Evolutionary conservation across 2,888 invertebrate species (phyloP), one percentile per base, ranked within the genome.

Genomic region (Polyommatus iphigenia): DNA sequence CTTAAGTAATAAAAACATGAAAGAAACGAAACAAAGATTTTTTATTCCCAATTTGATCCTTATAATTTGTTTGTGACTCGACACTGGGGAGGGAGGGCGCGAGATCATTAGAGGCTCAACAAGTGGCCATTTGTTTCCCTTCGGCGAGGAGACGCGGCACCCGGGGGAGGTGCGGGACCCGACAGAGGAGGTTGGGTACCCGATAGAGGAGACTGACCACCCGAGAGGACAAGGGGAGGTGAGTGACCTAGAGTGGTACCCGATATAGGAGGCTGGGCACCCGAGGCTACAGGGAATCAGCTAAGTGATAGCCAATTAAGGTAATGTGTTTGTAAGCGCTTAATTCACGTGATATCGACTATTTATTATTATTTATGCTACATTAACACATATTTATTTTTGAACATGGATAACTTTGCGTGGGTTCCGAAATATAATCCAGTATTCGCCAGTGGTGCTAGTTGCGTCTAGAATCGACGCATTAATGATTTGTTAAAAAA

Each of bases 51-150:
- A 59, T 59, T 67, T 67, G 8, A 59, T 59, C 24, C 62, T 67
- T 24, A 67, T 67, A 24, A 67, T 67, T 67, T 67, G 24, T 67
- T 20, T 24, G 20, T 24, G 29, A 13, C 24, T 59, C 59, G 20
- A 59, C 59, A 59, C 59, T 8, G 62, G 62, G 62, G 62, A 67
- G 62, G 24, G 62, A 4, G 59, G 59, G 59, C 3, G 20, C 8
- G 62, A 24, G 62, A 67, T 67, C 62, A 24, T 67, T 67, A 67
- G 62, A 67, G 24, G 62, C 62, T 67, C 62, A 67, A 67, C 62
- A 67, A 67, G 62, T 67, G 62, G 62, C 24, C 62, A 67, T 67
- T 67, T 13, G 62, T 67, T 67, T 29, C 8, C 10, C 20, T 59
- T 10, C 8, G 20, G 13, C 24, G 24, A 29, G 62, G 24, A 67